A percentile compares a stretch with the other conserved stretches of the same genome.
Evolutionary conservation across 2,888 invertebrate genomes (phyloP).

Genomic region (Tetropium fuscum): DNA sequence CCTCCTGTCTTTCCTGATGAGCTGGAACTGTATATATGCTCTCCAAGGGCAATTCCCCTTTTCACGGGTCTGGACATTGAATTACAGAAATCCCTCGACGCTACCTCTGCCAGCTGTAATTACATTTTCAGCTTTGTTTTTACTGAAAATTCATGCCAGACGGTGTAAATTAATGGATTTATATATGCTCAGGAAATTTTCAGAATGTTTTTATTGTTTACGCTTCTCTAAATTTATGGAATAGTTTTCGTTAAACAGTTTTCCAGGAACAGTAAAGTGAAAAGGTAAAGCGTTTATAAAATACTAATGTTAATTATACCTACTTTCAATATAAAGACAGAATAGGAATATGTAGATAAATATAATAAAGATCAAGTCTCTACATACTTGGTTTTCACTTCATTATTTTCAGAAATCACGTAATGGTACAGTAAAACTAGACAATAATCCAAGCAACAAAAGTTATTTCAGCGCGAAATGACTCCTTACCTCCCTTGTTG

Average conservation of each 20-base stretch:
- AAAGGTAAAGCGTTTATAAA: too few relatives aligned
- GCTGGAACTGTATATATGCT: conserved; percentile 19
- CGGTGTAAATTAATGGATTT: conserved; percentile 50
- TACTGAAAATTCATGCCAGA: conserved; percentile 45
- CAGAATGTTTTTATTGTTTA: conserved; percentile 23
- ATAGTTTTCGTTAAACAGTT: conserved; percentile 22
- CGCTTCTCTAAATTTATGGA: neutral
- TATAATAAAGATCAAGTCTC: too few relatives aligned
- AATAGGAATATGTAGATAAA: too few relatives aligned
- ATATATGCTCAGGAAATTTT: conserved; percentile 32
- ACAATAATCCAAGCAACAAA: too few relatives aligned
- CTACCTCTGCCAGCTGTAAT: conserved; percentile 46
- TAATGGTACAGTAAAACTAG: too few relatives aligned
- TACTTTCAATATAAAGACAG: too few relatives aligned
- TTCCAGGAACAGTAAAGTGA: conserved; percentile 10
- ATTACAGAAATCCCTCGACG: conserved; percentile 34
- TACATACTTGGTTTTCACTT: too few relatives aligned
- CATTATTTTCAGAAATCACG: too few relatives aligned
- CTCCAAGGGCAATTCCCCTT: conserved; percentile 31
- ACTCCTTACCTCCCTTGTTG: too few relatives aligned
- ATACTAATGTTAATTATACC: too few relatives aligned
- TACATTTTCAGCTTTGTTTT: conserved; percentile 51
- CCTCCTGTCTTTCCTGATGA: conserved; percentile 13
- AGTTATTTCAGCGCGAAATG: too few relatives aligned
- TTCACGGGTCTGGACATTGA: conserved; percentile 32